These are phyloP conservation scores for Rhincodon typus DNA, from an alignment of 2,797 vertebrate species.

Conservation along the genomic window DNA sequence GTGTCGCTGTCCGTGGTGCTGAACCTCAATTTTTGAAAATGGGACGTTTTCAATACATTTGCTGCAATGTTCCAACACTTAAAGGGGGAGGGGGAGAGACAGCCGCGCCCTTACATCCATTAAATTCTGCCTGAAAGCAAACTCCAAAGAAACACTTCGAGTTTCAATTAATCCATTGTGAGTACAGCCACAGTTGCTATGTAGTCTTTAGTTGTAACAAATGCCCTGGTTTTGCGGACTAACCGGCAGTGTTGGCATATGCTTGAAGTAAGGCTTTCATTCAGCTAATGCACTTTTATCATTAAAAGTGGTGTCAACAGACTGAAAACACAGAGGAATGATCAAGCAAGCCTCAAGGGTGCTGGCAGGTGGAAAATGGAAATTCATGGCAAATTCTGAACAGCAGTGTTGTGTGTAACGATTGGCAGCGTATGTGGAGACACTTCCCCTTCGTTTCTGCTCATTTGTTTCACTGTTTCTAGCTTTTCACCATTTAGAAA, in stretches of 20 bases:
- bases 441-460: neutral
- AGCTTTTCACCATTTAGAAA: neutral
- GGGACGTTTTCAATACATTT: neutral
- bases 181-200: neutral
- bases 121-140: neutral
- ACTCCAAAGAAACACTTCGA: slow-evolving; percentile 18
- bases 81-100: neutral
- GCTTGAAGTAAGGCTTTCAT: neutral
- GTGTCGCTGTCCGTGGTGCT: slow-evolving; percentile 44
- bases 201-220: neutral
- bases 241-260: neutral
- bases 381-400: slow-evolving; percentile 2
- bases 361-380: slow-evolving; percentile 27
- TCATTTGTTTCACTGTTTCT: neutral
- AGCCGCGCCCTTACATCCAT: slow-evolving; percentile 28
- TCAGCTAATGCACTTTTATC: neutral
- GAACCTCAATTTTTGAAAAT: slow-evolving; percentile 8
- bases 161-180: slow-evolving; percentile 12
- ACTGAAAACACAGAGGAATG: slow-evolving; percentile 9
- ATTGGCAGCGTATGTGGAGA: neutral
- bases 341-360: neutral
- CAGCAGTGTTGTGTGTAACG: neutral
- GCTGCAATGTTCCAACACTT: neutral
- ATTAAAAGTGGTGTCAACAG: slow-evolving; percentile 15
- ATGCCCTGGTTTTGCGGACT: neutral